Base-by-base conservation (phyloP, 2,113 vertebrate species). In the Lepisosteus oculatus region DNA sequence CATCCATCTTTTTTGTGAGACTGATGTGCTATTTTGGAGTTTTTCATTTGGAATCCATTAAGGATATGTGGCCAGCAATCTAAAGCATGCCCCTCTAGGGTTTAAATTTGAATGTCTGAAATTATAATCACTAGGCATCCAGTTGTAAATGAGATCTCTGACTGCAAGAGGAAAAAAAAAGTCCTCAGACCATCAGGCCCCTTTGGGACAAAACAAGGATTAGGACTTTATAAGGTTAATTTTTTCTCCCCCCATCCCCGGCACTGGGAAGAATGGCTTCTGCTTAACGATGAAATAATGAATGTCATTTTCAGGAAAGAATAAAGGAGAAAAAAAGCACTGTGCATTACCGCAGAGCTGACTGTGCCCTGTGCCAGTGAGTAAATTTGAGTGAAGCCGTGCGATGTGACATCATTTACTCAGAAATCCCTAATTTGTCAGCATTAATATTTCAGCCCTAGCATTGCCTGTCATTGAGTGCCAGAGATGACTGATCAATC, bases 391-490 rank as follows among this genome's bases (percentile, higher is more conserved):
- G 95, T 95, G 94, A 95, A 96, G 94, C 92, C 90, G 90, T 94
- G 93, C 93, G 93, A 97, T 95, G 95, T 98, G 95, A 97, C 94
- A 98, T 96, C 93, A 98, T 97, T 99, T 98, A 97, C 95, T 95
- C 95, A 98, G 95, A 98, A 98, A 97, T 96, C 95, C 93, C 95
- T 97, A 94, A 98, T 99, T 98, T 98, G 94, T 99, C 95, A 98
- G 95, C 94, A 95, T 98, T 97, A 98, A 98, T 98, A 98, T 98
- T 97, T 98, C 95, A 99, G 92, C 90, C 87, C 90, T 90, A 92
- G 93, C 95, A 92, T 93, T 94, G 93, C 92, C 95, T 97, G 95
- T 97, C 95, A 97, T 89, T 93, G 91, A 93, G 90, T 94, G 94
- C 95, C 95, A 94, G 93, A 93, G 92, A 97, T 97, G 96, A 98